A percentile compares a stretch with the other conserved stretches of the same genome.
Evolutionary conservation across 2,797 vertebrate species (phyloP).

Genomic region (Triplophysa bombifrons): DNA sequence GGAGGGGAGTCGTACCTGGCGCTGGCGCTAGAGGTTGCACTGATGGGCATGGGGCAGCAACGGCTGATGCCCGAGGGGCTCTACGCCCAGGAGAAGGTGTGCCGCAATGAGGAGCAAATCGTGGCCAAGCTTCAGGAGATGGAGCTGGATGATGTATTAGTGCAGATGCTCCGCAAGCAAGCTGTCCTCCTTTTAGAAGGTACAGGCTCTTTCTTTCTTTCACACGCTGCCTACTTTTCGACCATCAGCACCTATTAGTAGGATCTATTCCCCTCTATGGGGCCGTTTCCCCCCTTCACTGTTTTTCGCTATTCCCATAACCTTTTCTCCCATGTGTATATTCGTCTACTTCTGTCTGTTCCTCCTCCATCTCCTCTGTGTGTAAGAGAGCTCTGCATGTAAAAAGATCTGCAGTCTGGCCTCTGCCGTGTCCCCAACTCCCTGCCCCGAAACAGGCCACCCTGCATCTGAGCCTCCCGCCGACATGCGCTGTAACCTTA

Average conservation of each 20-base stretch:
- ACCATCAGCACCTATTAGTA: slow-evolving; percentile 6
- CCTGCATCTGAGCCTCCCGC: slow-evolving; percentile 43
- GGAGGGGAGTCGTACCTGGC: slow-evolving; percentile 91
- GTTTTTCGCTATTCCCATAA: slow-evolving; percentile 38
- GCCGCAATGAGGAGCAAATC: slow-evolving; percentile 97
- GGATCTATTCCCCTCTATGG: neutral
- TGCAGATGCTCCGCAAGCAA: slow-evolving; percentile 92
- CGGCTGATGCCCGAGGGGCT: slow-evolving; percentile 97
- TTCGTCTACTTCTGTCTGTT: slow-evolving; percentile 29
- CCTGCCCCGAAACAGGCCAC: slow-evolving; percentile 44
- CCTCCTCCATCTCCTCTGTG: slow-evolving; percentile 17
- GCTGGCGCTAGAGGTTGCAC: slow-evolving; percentile 91
- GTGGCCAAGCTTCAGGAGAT: slow-evolving; percentile 92
- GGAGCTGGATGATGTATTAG: slow-evolving; percentile 88
- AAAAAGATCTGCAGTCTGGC: slow-evolving; percentile 51
- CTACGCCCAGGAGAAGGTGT: slow-evolving; percentile 97
- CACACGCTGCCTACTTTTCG: neutral
- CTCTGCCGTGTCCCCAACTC: slow-evolving; percentile 45
- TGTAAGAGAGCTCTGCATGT: slow-evolving; percentile 11
- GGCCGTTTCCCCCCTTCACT: slow-evolving; percentile 6
- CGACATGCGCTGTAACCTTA: slow-evolving; percentile 48
- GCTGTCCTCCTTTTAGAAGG: slow-evolving; percentile 92
- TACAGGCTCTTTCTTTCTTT: slow-evolving; percentile 60
- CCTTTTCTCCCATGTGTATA: slow-evolving; percentile 23
- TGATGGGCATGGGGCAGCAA: slow-evolving; percentile 99